Base-by-base conservation (phyloP, 2,113 vertebrate species). In the Macquaria ambigua region DNA sequence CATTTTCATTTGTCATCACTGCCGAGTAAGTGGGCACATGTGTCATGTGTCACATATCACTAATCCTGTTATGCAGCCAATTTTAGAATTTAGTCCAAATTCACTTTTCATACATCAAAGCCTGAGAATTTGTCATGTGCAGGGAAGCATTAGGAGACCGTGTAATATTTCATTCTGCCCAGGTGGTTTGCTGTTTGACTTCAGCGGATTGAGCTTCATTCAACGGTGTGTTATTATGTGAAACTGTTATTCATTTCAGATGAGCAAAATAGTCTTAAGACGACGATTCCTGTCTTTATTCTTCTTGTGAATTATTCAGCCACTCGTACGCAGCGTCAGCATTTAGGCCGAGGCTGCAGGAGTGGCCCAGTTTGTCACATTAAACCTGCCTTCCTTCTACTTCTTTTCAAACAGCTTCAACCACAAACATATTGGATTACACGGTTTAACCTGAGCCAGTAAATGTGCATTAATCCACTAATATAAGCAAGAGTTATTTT, bases 31-130 rank as follows among this genome's bases (percentile, higher is more conserved):
- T 87, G 89, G 87, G 55, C 86, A 82, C 90, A 79, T 70, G 81
- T 88, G 90, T 75, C 90, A 79, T 70, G 81, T 88, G 90, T 75
- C 86, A 83, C 89, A 82, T 82, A 75, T 84, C 88, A 76, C 63
- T 58, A 46, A 73, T 67, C 63, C 72, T 59, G 59, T 81, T 74
- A 50, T 43, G 85, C 56, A 15, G 74, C 48, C 83, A 69, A 50
- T 77, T 85, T 82, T 41, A 11, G 72, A 87, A 81, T 87, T 59
- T 37, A 43, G 37, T 55, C 53, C 66, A 79, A 82, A 89, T 81
- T 83, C 64, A 72, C 46, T 58, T 74, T 80, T 75, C 71, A 55
- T 72, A 81, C 77, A 81, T 76, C 79, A 87, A 85, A 82, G 68
- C 43, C 43, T 64, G 59, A 31, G 79, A 77, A 74, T 73, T 59